Evolutionary conservation across 2,113 vertebrate species (phyloP), one percentile per base, ranked within the genome.

Genomic region (Phyllostomus hastatus): DNA sequence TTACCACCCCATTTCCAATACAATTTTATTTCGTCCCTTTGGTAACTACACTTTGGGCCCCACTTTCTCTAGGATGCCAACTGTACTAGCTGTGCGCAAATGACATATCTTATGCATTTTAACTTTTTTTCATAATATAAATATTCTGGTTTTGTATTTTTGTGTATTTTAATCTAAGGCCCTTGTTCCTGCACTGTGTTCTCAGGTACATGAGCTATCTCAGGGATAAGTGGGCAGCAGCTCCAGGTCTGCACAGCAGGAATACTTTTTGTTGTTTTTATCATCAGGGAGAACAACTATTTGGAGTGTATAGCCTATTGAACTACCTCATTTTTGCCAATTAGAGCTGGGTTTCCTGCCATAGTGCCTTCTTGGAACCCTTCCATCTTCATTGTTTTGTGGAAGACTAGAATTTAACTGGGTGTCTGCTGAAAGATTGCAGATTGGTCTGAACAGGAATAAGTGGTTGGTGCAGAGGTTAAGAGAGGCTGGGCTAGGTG

Each of bases 91-190:
- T 75, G 98, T 98, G 98, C 98, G 98, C 97, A 98, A 98, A 98
- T 97, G 98, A 99, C 95, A 98, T 98, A 98, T 99, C 98, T 98
- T 98, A 98, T 98, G 98, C 14, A 96, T 98, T 98, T 98, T 97
- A 79, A 88, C 91, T 97, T 97, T 94, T 87, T 97, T 91, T 96
- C 95, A 87, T 97, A 97, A 98, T 98, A 98, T 98, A 98, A 98
- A 98, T 98, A 98, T 98, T 98, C 95, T 97, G 96, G 91, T 96
- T 98, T 98, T 98, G 97, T 98, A 98, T 98, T 98, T 98, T 98
- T 98, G 97, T 98, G 98, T 98, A 98, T 98, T 98, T 98, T 99
- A 59, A 59, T 59, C 57, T 59, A 24, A 59, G 57, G 57, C 57
- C 57, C 57, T 59, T 0, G 7, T 59, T 59, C 57, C 22, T 59